A percentile compares a stretch with the other conserved stretches of the same genome.
Conservation (phyloP, 1,140 invertebrate genomes). For the Bombyx mandarina region DNA sequence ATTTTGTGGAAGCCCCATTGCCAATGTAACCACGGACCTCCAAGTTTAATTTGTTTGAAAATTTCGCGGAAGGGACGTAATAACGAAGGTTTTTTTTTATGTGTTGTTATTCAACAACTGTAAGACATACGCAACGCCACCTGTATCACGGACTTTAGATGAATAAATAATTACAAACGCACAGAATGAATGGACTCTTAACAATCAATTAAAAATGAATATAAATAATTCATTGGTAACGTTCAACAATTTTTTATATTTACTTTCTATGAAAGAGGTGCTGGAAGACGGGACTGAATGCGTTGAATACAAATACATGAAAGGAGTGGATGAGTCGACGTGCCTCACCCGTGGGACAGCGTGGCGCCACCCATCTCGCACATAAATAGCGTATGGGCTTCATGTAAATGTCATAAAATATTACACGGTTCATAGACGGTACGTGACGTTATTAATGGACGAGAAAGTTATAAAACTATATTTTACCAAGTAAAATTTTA, state of each 20-base stretch:
- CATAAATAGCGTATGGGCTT: constrained; percentile 8
- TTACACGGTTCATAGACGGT: constrained; percentile 5
- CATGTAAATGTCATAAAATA: constrained; percentile 17
- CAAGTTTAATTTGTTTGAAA: constrained; percentile 58
- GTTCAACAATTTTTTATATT: constrained; percentile 26
- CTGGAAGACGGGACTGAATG: constrained; percentile 21
- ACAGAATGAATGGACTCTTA: constrained; percentile 18
- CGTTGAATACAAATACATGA: constrained; percentile 36
- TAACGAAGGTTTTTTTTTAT: constrained; percentile 7
- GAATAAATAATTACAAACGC: constrained; percentile 15
- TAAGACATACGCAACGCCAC: background rate
- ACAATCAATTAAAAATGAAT: constrained; percentile 41
- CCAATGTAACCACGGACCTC: constrained; percentile 40
- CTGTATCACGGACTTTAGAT: constrained; percentile 6
- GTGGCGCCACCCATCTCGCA: constrained; percentile 26
- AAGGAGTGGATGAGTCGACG: constrained; percentile 18
- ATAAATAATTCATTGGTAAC: constrained; percentile 43
- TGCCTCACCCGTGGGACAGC: constrained; percentile 25
- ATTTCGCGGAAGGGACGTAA: constrained; percentile 21
- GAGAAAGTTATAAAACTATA: too few relatives aligned
- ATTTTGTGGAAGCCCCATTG: constrained; percentile 46
- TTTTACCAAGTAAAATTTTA: too few relatives aligned
- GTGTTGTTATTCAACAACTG: background rate
- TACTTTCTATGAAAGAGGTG: constrained; percentile 24
- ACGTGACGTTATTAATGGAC: background rate